Evolutionary conservation across 2,888 invertebrate species (phyloP), one percentile per base, ranked within the genome.

Genomic region (Agriopis leucophaearia): DNA sequence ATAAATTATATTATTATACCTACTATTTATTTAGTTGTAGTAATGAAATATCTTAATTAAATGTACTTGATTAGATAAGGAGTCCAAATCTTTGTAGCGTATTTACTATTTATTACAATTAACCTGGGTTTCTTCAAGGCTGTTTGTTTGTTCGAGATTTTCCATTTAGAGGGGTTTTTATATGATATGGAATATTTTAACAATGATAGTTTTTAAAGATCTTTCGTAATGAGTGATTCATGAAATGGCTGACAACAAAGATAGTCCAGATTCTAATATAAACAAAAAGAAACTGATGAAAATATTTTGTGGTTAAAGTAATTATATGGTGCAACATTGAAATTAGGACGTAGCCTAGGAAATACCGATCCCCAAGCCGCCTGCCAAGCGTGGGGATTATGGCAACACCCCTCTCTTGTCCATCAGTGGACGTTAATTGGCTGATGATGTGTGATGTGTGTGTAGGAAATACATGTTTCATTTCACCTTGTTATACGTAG

Each of bases 61-160:
- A 47, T 44, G 13, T 15, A 5, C 4, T 0, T 15, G 58, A 58
- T 58, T 48, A 58, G 58, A 58, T 58, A 58, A 48, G 10, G 9
- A 8, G 9, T 48, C 36, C 36, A 48, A 38, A 27, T 18, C 38
- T 58, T 47, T 38, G 5, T 47, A 10, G 12, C 3, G 42, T 45
- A 16, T 27, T 57, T 45, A 57, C 38, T 18, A 15, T 52, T 38
- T 52, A 42, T 55, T 42, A 38, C 10, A 38, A 42, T 42, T n/a
- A 44, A 27, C 47, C 9, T 58, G 58, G 58, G 48, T 48, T 48
- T 58, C 47, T 58, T 48, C 58, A 58, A 58, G 58, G 58, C 48
- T 38, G 27, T 16, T 8, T n/a, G n/a, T 27, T 35, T 57, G 36
- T 4, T 36, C n/a, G 36, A 48, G 48, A 58, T 58, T 38, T 58